Evolutionary conservation across 2,888 invertebrate genomes (phyloP).

Genomic region (Theretra japonica): DNA sequence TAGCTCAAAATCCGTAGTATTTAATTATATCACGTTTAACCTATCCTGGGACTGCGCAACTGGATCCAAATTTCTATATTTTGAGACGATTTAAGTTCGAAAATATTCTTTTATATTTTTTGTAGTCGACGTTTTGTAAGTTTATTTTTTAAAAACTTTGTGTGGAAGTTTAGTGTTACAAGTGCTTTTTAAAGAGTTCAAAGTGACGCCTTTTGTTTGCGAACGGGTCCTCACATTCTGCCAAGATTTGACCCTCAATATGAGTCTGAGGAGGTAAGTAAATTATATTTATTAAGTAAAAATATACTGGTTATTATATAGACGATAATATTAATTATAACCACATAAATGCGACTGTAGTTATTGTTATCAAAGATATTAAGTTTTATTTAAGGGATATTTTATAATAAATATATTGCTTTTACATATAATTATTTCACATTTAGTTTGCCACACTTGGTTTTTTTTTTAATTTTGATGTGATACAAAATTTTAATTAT

Average conservation of each 20-base stretch:
- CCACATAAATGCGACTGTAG: not conserved
- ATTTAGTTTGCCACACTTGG: too few species aligned
- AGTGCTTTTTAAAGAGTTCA: slow-evolving; percentile 26
- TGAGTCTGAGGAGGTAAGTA: slow-evolving; percentile 54
- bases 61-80: not conserved
- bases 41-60: not conserved
- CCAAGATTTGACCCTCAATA: slow-evolving; percentile 37
- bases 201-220: slow-evolving; percentile 32
- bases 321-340: too few species aligned
- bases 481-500: too few species aligned
- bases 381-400: too few species aligned
- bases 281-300: not conserved
- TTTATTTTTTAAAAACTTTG: slow-evolving; percentile 30
- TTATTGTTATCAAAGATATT: too few species aligned
- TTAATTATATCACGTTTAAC: not conserved
- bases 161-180: slow-evolving; percentile 29
- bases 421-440: too few species aligned
- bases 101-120: not conserved
- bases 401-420: too few species aligned
- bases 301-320: not conserved
- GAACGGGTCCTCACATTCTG: slow-evolving; percentile 32
- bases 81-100: not conserved
- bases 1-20: not conserved
- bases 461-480: too few species aligned
- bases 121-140: not conserved